Evolutionary conservation across 2,797 vertebrate genomes (phyloP).

Genomic region (Muraenolepis orangiensis): DNA sequence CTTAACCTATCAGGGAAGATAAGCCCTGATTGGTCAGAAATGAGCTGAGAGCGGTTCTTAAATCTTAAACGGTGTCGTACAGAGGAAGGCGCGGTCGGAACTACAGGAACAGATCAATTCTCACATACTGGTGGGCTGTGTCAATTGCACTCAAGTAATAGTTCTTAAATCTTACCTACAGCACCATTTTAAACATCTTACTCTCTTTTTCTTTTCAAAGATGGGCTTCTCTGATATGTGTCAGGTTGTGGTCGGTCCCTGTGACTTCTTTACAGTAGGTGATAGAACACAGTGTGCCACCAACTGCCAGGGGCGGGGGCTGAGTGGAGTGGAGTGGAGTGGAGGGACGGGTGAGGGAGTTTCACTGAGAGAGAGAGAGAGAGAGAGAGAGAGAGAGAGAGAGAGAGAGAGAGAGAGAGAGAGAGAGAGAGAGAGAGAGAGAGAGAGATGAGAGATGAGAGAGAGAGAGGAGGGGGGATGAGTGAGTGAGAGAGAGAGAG

Average conservation of each 20-base stretch:
- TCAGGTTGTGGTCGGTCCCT: conserved; percentile 19
- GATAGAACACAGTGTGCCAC: conserved; percentile 18
- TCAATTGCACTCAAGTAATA: background rate
- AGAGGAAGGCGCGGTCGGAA: background rate
- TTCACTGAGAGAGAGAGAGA: conserved; percentile 43
- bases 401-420: conserved; percentile 27
- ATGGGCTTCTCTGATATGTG: conserved; percentile 8
- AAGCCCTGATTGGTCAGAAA: background rate
- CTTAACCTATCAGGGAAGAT: background rate
- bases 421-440: conserved; percentile 36
- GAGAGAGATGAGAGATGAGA: conserved; percentile 23
- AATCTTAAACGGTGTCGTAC: background rate
- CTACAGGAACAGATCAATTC: background rate
- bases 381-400: conserved; percentile 13
- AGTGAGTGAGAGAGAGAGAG: conserved; percentile 20
- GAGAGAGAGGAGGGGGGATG: too few relatives aligned
- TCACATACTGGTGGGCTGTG: background rate
- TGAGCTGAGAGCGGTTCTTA: background rate
- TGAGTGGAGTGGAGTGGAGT: too few relatives aligned
- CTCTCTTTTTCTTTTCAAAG: conserved; percentile 2
- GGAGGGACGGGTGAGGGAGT: conserved; percentile 39
- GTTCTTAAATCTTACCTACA: background rate
- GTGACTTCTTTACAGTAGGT: conserved; percentile 25
- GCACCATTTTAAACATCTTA: conserved; percentile 4
- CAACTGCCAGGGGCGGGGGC: conserved; percentile 19